Conservation (phyloP, 2,797 vertebrate genomes). For the Cottoperca gobio region DNA sequence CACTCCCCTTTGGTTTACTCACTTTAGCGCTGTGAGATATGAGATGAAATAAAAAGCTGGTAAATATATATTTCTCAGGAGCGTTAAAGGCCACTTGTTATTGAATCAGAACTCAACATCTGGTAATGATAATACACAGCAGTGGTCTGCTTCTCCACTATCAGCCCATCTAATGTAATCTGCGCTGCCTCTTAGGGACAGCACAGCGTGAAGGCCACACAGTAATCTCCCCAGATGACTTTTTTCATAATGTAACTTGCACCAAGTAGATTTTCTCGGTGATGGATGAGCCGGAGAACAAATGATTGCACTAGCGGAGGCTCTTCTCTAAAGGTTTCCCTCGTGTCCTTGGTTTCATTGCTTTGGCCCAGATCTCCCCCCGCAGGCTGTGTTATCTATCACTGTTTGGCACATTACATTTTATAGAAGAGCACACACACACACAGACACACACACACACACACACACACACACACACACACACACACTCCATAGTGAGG, state of each 20-base stretch:
- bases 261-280: conserved; percentile 43
- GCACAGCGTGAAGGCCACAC: conserved; percentile 27
- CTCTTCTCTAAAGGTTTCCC: conserved; percentile 50
- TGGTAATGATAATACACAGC: conserved; percentile 28
- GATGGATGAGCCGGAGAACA: conserved; percentile 64
- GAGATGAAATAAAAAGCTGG: conserved; percentile 62
- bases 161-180: conserved; percentile 51
- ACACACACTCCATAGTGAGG: neutral
- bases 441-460: neutral
- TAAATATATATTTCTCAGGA: conserved; percentile 59
- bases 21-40: conserved; percentile 20
- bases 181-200: conserved; percentile 28
- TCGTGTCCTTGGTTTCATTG: conserved; percentile 49
- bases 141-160: conserved; percentile 15
- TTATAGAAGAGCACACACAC: conserved; percentile 20
- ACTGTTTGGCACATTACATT: conserved; percentile 36
- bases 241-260: conserved; percentile 54
- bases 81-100: conserved; percentile 45
- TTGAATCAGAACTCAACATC: conserved; percentile 60
- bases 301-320: conserved; percentile 49
- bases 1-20: conserved; percentile 50
- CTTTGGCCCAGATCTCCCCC: conserved; percentile 32
- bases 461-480: conserved; percentile 10
- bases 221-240: conserved; percentile 55
- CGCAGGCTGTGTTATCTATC: conserved; percentile 50